Conservation (phyloP, 1,140 invertebrate species). For the Drosophila bocqueti region DNA sequence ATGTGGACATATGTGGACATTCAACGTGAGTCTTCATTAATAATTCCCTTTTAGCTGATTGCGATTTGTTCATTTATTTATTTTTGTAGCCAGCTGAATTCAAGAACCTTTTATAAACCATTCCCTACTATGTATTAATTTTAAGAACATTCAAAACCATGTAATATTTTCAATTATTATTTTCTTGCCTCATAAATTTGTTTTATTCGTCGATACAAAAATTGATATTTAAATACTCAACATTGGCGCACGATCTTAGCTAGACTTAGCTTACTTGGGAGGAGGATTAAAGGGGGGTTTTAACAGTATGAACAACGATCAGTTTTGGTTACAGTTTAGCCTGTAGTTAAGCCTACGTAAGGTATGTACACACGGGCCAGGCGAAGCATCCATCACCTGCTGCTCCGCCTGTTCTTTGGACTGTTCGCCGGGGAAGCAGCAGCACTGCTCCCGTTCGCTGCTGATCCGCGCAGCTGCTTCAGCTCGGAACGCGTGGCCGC, state of each 20-base stretch:
- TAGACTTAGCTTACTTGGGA: slow-evolving; percentile 18
- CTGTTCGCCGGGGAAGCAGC: slow-evolving; percentile 14
- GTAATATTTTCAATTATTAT: background rate
- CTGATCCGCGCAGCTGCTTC: slow-evolving; percentile 67
- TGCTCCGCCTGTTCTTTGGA: slow-evolving; percentile 56
- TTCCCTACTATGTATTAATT: background rate
- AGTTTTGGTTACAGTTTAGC: slow-evolving; percentile 16
- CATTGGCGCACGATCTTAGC: slow-evolving; percentile 10
- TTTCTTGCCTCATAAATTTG: slow-evolving; percentile 21
- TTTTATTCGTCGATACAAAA: slow-evolving; percentile 54
- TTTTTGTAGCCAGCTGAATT: background rate
- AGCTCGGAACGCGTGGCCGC: slow-evolving; percentile 65
- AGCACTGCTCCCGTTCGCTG: slow-evolving; percentile 16
- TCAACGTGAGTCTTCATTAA: background rate
- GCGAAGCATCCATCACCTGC: slow-evolving; percentile 73
- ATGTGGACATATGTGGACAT: background rate
- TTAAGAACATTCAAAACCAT: background rate
- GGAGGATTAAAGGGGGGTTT: background rate
- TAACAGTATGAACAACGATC: slow-evolving; percentile 70
- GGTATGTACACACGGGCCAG: slow-evolving; percentile 53
- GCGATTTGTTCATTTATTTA: background rate
- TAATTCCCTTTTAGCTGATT: background rate
- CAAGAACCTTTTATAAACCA: too few species aligned
- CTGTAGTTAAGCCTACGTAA: slow-evolving; percentile 37
- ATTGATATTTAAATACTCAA: slow-evolving; percentile 60